These are phyloP conservation scores for Procambarus clarkii DNA, from an alignment of 1,140 invertebrate genomes.

Conservation along the genomic window DNA sequence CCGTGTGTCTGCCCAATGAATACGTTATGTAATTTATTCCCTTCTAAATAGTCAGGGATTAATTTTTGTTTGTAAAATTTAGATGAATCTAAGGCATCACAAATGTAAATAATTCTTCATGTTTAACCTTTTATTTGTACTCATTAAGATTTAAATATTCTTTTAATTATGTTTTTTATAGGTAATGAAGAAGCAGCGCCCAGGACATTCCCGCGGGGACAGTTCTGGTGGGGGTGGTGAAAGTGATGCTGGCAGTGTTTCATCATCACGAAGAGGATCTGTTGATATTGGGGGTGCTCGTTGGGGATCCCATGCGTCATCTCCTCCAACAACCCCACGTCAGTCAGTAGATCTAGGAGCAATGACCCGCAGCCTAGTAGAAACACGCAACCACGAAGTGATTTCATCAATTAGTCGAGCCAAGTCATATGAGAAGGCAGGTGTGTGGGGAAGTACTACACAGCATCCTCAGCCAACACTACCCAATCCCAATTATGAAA, in stretches of 20 bases:
- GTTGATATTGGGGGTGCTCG: conserved; percentile 49
- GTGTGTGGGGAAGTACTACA: conserved; percentile 33
- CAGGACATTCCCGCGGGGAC: conserved; percentile 66
- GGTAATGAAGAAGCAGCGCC: conserved; percentile 71
- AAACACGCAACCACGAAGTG: conserved; percentile 52
- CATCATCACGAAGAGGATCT: conserved; percentile 58
- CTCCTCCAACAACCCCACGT: conserved; percentile 48
- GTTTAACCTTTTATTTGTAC: no score
- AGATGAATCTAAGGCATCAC: no score
- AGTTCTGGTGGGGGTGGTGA: conserved; percentile 65
- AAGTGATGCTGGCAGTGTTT: conserved; percentile 47
- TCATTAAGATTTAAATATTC: not conserved
- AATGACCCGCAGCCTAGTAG: conserved; percentile 63
- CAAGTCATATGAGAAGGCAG: conserved; percentile 59
- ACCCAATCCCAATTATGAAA: conserved; percentile 60
- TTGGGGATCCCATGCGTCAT: conserved; percentile 58
- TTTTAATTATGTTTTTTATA: conserved; percentile 20
- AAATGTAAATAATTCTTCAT: no score
- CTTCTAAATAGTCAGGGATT: no score
- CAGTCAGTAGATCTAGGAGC: conserved; percentile 53
- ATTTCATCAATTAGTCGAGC: conserved; percentile 48
- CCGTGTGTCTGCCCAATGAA: no score
- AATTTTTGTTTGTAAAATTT: no score
- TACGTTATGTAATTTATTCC: no score
- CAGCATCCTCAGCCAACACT: conserved; percentile 26